Base-by-base conservation (phyloP, 1,140 invertebrate species). In the Dryas iulia region DNA sequence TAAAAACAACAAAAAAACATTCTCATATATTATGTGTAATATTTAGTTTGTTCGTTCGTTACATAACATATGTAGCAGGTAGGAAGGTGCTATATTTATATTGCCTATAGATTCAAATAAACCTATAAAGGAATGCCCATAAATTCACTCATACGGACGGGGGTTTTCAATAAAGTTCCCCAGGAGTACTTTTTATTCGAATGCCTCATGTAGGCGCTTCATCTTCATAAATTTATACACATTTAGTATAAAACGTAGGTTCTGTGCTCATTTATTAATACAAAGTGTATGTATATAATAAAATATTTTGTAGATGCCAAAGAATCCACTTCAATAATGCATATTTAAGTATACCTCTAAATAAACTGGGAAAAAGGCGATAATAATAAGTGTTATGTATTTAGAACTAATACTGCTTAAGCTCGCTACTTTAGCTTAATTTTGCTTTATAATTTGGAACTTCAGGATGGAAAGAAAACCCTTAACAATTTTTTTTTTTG, bases 101-200 rank as follows among this genome's bases (percentile, higher is more conserved):
- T n/a, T 11, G 8, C 12, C 11, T 35, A 11, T 6, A 35, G 33
- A 35, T 47, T 21, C 18, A 21, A 21, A 47, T 47, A 47, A 47
- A 47, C 39, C 58, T 59, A 47, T 68, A 57, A 68, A 68, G 21
- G 53, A 54, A 57, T 61, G 59, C 10, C 47, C 53, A 68, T 68
- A 68, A 68, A 62, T 68, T 39, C 25, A 12, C 21, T 31, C 24
- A 39, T 62, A 54, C 24, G 30, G 66, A 68, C 66, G 62, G 66
- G 66, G 66, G 66, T 68, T 68, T 68, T 58, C 66, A 61, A 62
- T 68, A 68, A 68, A 68, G 58, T 68, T 68, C 18, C 59, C 47
- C 59, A 26, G 24, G 66, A 68, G 59, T 57, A 68, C 59, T 68
- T 68, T 64, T 68, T 61, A 57, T 30, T 62, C 59, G 53, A 61